These are phyloP conservation scores for Tragelaphus imberbis DNA, from an alignment of 2,113 vertebrate genomes.

Conservation along the genomic window DNA sequence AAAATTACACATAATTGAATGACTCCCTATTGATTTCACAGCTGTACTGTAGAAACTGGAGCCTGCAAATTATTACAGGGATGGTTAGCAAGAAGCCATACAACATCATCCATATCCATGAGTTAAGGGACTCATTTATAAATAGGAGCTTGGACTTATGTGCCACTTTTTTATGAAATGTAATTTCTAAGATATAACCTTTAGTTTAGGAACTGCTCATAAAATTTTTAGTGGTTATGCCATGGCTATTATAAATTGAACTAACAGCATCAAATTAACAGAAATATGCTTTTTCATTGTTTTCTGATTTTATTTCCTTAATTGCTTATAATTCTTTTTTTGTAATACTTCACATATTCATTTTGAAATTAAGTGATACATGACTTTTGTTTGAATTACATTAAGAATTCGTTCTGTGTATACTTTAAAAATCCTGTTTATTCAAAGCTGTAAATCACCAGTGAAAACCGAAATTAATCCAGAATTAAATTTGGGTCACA, in stretches of 20 bases:
- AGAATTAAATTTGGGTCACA: not conserved
- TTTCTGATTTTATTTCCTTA: conserved; percentile 12
- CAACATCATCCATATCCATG: not conserved
- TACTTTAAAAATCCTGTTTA: not conserved
- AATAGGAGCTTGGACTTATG: not conserved
- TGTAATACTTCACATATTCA: not conserved
- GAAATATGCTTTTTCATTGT: not conserved
- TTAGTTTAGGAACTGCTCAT: conserved; percentile 5
- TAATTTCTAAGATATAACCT: not conserved
- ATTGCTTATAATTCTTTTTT: conserved; percentile 3
- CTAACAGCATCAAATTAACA: conserved; percentile 36
- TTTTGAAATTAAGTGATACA: not conserved
- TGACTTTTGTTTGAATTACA: not conserved
- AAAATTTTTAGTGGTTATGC: not conserved
- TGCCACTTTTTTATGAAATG: not conserved
- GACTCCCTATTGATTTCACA: conserved; percentile 68
- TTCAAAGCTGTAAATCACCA: not conserved
- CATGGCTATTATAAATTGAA: conserved; percentile 9
- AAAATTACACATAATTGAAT: conserved; percentile 73
- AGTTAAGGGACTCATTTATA: conserved; percentile 14
- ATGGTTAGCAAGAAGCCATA: conserved; percentile 55
- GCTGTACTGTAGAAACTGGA: conserved; percentile 53
- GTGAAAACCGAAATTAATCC: not conserved
- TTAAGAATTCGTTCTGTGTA: not conserved
- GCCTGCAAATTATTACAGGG: conserved; percentile 65